Evolutionary conservation across 2,888 invertebrate genomes (phyloP), one percentile per base, ranked within the genome.

Genomic region (Mechanitis messenoides): DNA sequence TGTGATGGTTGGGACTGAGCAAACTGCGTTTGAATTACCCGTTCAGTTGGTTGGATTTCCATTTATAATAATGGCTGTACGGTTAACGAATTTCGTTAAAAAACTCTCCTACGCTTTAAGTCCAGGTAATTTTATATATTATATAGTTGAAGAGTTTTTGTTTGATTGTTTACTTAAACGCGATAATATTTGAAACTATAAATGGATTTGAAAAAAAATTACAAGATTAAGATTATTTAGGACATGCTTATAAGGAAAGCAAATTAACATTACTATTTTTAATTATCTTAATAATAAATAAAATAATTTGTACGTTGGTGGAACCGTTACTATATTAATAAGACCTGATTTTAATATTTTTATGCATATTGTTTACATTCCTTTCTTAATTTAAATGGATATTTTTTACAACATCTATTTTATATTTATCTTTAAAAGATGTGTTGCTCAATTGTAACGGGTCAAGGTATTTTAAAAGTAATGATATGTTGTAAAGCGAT

Each of bases 11-110:
- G 80, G 85, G 0, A 74, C 82, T 12, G 76, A 85, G 66, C 92
- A 92, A 71, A 91, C 92, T 12, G 74, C 91, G 0, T 94, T 95
- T 75, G 94, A 96, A 74, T 80, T 96, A 60, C 96, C 96, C 3
- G 95, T 96, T 20, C 95, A 96, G 78, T 84, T 96, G 58, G 91
- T 96, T 58, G 96, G 96, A 47, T 96, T 96, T 78, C 96, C 96
- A 3, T 93, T 96, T 66, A 96, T 96, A 72, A 93, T 96, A 60
- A 84, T 95, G 56, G 95, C 95, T 11, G 96, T 96, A 56, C 91
- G 94, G 72, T 79, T 96, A 62, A 93, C 95, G 1, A 96, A 95
- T 85, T 96, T 96, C 75, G 92, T 95, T 59, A 96, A 95, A 85
- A 96, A 95, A 81, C 85, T 96, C 71, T 93, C 94, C 3, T 96